Evolutionary conservation across 2,797 vertebrate species (phyloP).

Genomic region (Thamnophis elegans): DNA sequence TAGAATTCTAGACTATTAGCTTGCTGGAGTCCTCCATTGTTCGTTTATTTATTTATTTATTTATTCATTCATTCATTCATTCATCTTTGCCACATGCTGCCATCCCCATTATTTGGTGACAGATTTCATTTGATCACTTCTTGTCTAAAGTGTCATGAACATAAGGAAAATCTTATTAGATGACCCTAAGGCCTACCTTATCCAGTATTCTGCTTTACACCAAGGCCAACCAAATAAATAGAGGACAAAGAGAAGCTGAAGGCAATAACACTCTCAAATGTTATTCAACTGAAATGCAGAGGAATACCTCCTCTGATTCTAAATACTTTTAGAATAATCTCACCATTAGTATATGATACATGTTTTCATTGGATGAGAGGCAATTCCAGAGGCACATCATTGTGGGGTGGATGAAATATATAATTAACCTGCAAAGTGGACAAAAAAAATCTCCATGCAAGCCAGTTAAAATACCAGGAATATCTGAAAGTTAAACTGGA

Average conservation of each 20-base stretch:
- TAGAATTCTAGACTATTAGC: not conserved
- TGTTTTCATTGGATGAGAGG: not conserved
- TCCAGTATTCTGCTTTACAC: not conserved
- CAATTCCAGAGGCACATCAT: not conserved
- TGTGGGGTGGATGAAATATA: not conserved
- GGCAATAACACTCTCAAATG: not conserved
- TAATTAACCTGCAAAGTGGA: not conserved
- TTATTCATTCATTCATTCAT: no score
- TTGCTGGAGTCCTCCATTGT: not conserved
- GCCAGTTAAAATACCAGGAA: not conserved
- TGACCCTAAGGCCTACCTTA: not conserved
- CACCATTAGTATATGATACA: not conserved
- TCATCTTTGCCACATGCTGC: not conserved
- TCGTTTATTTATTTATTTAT: no score
- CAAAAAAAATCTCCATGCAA: not conserved
- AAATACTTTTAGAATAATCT: not conserved
- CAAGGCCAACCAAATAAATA: not conserved
- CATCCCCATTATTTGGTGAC: not conserved
- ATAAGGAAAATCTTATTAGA: not conserved
- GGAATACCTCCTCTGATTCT: not conserved
- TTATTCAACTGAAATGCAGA: not conserved
- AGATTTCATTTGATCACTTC: not conserved
- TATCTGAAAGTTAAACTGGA: not conserved
- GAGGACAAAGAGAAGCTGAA: not conserved
- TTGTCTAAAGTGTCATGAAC: not conserved